These are phyloP conservation scores for Rissa tridactyla DNA, from an alignment of 2,113 vertebrate species.

Conservation along the genomic window DNA sequence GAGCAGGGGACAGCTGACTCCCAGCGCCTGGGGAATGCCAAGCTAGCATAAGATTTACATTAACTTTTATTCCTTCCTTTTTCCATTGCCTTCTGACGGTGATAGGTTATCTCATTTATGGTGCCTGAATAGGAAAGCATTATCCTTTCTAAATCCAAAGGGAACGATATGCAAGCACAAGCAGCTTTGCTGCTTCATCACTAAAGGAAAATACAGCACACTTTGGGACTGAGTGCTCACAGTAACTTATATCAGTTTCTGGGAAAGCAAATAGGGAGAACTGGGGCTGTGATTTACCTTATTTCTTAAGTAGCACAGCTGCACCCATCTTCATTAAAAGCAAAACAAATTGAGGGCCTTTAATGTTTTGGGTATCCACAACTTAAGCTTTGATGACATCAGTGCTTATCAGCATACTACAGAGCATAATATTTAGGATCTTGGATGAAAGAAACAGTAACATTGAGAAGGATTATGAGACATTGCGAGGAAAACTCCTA, in stretches of 20 bases:
- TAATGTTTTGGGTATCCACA: not conserved
- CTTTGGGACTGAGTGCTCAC: not conserved
- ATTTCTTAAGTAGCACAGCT: not conserved
- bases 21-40: not conserved
- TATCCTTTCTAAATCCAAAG: not conserved
- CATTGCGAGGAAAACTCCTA: not conserved
- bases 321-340: not conserved
- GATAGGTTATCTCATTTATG: not conserved
- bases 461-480: not conserved
- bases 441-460: not conserved
- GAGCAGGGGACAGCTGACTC: not conserved
- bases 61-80: not conserved
- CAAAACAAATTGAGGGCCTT: not conserved
- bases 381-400: not conserved
- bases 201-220: not conserved
- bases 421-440: not conserved
- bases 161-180: not conserved
- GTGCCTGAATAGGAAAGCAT: not conserved
- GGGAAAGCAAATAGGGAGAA: not conserved
- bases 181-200: not conserved
- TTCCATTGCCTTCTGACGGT: not conserved
- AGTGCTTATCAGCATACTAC: not conserved
- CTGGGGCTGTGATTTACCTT: not conserved
- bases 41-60: fast-evolving
- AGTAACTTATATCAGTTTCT: not conserved